Evolutionary conservation across 2,797 vertebrate species (phyloP).

Genomic region (Alectoris magna): DNA sequence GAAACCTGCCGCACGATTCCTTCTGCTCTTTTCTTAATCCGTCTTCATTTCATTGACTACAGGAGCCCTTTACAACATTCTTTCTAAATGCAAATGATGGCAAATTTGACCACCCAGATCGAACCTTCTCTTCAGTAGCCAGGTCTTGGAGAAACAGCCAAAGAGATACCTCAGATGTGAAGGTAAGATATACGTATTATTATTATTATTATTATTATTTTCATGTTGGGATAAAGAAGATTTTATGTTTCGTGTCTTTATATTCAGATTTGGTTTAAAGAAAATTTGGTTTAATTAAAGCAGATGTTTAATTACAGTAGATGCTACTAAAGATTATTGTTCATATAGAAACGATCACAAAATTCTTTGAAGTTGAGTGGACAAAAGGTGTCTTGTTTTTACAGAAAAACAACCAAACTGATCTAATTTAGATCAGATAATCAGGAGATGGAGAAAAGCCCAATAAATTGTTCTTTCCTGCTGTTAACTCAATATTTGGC

Average conservation of each 20-base stretch:
- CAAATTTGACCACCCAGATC: conserved; percentile 96
- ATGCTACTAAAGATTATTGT: conserved; percentile 14
- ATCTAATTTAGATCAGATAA: conserved; percentile 81
- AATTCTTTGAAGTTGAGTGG: conserved; percentile 66
- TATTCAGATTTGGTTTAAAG: conserved; percentile 24
- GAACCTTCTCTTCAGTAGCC: conserved; percentile 94
- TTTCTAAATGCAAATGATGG: conserved; percentile 94
- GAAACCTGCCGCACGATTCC: background rate
- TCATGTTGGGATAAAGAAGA: background rate
- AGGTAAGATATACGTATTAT: conserved; percentile 78
- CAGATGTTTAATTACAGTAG: background rate
- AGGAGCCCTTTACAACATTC: conserved; percentile 98
- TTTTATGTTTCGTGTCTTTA: background rate
- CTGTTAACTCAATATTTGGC: conserved; percentile 91
- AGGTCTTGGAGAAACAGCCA: conserved; percentile 97
- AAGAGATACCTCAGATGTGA: conserved; percentile 97
- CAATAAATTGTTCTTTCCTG: conserved; percentile 86
- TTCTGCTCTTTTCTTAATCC: conserved; percentile 31
- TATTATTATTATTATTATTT: background rate
- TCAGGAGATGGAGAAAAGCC: conserved; percentile 75
- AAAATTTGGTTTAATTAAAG: background rate
- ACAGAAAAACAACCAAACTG: conserved; percentile 64
- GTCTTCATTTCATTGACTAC: conserved; percentile 37
- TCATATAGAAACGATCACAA: conserved; percentile 47
- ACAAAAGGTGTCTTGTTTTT: conserved; percentile 70